Percentiles rank a stretch among this genome's conserved stretches.
These are phyloP conservation scores for Pogonocichla stellata DNA, from an alignment of 2,113 vertebrate genomes.

Conservation along the genomic window DNA sequence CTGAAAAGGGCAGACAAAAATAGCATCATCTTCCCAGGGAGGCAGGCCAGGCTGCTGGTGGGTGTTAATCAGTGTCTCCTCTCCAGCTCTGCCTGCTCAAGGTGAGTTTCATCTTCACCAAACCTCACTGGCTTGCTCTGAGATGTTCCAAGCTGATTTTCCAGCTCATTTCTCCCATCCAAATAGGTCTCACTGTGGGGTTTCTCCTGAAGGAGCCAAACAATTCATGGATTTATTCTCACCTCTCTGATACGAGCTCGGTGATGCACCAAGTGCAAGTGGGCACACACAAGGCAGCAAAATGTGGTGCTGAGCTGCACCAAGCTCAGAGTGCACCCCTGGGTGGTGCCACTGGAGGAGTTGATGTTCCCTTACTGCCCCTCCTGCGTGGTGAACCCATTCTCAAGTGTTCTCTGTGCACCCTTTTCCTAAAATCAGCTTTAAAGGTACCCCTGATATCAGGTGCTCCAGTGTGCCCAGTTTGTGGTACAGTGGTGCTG, in stretches of 20 bases:
- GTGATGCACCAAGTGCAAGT: not conserved
- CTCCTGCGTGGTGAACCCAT: not conserved
- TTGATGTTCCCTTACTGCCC: not conserved
- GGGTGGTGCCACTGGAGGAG: not conserved
- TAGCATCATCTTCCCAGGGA: not conserved
- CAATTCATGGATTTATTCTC: not conserved
- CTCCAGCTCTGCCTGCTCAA: not conserved
- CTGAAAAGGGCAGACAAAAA: not conserved
- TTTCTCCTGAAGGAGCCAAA: not conserved
- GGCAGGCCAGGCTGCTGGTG: not conserved
- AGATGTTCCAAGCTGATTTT: not conserved
- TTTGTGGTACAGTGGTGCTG: not conserved
- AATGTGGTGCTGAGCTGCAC: not conserved
- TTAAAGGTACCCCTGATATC: not conserved
- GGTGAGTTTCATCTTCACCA: not conserved
- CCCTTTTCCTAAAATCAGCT: not conserved
- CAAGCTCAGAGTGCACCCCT: not conserved
- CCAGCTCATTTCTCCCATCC: not conserved
- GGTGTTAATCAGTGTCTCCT: not conserved
- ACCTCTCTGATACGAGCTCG: not conserved
- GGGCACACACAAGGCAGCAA: not conserved
- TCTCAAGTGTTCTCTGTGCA: not conserved
- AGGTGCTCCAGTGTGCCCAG: fast-evolving
- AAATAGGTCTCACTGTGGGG: not conserved
- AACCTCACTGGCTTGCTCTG: not conserved